These are phyloP conservation scores for Alfaro cultratus DNA, from an alignment of 2,797 vertebrate genomes.

Conservation along the genomic window DNA sequence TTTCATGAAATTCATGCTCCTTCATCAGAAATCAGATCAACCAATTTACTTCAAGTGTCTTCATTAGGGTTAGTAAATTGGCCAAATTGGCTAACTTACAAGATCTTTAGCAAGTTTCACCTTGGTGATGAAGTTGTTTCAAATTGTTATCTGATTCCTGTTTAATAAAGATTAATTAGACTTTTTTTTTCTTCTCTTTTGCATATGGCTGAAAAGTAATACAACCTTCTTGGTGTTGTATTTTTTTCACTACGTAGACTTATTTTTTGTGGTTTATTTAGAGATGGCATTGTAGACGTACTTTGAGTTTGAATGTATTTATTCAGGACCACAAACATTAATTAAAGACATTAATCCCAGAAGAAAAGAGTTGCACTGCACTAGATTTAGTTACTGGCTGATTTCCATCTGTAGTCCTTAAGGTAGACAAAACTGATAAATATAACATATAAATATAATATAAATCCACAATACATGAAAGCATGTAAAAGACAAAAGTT, in stretches of 20 bases:
- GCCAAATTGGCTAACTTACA: not conserved
- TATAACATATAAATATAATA: not conserved
- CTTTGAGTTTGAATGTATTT: not conserved
- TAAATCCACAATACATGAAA: not conserved
- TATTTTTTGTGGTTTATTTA: not conserved
- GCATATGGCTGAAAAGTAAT: not conserved
- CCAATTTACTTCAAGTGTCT: slow-evolving; percentile 32
- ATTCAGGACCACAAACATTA: not conserved
- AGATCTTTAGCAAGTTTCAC: slow-evolving; percentile 10
- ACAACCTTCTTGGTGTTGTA: not conserved
- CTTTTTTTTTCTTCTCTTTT: not conserved
- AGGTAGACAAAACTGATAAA: not conserved
- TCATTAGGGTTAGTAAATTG: slow-evolving; percentile 10
- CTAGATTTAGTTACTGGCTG: not conserved
- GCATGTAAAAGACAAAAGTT: not conserved
- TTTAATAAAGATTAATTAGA: not conserved
- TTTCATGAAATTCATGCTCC: slow-evolving; percentile 55
- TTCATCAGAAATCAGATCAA: slow-evolving; percentile 49
- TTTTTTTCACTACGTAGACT: not conserved
- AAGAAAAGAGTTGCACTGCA: not conserved
- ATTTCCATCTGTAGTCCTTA: not conserved
- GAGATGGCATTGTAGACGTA: too few species aligned
- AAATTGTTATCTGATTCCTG: not conserved
- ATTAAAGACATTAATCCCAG: not conserved
- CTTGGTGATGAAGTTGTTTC: not conserved